phyloP scores from a whole-genome alignment of 1,140 invertebrate species.

The Chironomus striatipennis region DNA sequence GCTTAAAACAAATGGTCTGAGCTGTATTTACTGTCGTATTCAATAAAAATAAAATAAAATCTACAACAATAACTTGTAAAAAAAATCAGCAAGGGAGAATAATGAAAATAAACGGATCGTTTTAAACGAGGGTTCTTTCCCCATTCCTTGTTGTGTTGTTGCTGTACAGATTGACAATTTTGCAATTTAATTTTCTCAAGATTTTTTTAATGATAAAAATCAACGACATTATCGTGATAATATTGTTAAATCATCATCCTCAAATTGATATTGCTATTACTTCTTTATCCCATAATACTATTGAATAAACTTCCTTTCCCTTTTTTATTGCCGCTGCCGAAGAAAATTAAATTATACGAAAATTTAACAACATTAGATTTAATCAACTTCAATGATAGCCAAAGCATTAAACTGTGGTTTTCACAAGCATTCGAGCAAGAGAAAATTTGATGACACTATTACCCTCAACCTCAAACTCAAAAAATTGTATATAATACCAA shows the following conservation, averaged over 20 bases:
- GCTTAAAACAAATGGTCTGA: neutral
- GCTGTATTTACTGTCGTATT: neutral
- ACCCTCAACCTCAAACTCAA: too few relatives aligned
- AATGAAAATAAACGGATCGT: neutral
- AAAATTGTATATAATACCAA: neutral
- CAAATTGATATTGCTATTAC: too few relatives aligned
- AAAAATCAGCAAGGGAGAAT: neutral
- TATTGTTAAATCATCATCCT: neutral
- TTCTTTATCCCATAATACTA: neutral
- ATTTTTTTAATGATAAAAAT: conserved; percentile 4
- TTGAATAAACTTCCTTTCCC: neutral
- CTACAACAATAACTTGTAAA: neutral
- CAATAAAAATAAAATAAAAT: neutral
- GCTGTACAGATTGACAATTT: too few relatives aligned
- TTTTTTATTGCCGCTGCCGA: neutral
- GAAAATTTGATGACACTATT: neutral
- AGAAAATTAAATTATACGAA: neutral
- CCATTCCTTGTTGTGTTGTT: neutral
- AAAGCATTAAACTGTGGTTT: conserved; percentile 4
- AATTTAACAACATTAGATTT: neutral
- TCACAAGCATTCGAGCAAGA: neutral
- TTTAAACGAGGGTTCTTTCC: neutral
- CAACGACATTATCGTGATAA: neutral
- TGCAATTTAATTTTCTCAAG: conserved; percentile 14
- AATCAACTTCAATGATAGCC: neutral